Conservation (phyloP, 2,797 vertebrate genomes). For the Amniataba percoides region DNA sequence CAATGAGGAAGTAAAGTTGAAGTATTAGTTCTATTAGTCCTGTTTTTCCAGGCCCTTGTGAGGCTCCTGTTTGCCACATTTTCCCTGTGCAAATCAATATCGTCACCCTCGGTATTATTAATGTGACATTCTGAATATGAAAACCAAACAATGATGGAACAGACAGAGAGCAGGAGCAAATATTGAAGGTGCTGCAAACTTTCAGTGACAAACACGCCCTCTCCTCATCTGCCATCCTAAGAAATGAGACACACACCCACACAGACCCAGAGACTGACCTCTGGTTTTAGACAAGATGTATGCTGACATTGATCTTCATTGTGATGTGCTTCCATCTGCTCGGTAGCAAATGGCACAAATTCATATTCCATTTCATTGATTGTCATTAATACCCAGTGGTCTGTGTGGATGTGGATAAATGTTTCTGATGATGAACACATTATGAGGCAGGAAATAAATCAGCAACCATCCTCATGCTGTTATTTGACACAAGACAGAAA, state of each 20-base stretch:
- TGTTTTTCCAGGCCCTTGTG: not conserved
- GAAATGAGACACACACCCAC: not conserved
- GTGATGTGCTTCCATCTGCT: constrained; percentile 16
- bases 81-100: constrained; percentile 29
- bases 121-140: constrained; percentile 38
- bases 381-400: not conserved
- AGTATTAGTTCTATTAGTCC: not conserved
- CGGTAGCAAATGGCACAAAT: not conserved
- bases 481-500: not conserved
- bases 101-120: constrained; percentile 15
- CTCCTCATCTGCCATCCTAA: not conserved
- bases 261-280: not conserved
- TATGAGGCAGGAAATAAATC: not conserved
- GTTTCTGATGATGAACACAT: not conserved
- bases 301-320: constrained; percentile 16
- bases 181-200: constrained; percentile 4
- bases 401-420: not conserved
- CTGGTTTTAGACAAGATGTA: constrained; percentile 21
- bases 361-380: constrained; percentile 1
- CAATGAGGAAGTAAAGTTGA: not conserved
- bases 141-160: constrained; percentile 37
- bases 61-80: constrained; percentile 25
- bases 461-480: not conserved
- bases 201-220: not conserved
- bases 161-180: not conserved